Conservation (phyloP, 2,113 vertebrate species). For the Corapipo altera region DNA sequence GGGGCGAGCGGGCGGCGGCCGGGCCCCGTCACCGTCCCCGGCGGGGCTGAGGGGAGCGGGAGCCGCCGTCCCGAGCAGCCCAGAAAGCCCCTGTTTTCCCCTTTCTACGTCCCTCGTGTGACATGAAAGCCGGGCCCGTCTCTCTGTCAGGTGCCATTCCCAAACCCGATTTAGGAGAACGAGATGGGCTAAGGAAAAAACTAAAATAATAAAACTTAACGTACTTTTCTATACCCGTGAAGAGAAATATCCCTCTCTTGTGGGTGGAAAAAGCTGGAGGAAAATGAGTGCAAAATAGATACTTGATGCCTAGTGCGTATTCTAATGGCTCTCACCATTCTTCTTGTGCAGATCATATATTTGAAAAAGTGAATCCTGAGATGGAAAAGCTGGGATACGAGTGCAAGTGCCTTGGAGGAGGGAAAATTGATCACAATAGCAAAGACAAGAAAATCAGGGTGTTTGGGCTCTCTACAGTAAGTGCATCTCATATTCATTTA, state of each 20-base stretch:
- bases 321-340: background rate
- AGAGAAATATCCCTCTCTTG: background rate
- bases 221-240: accelerated
- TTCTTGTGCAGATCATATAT: slow-evolving; percentile 82
- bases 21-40: too few relatives aligned
- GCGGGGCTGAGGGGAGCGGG: background rate
- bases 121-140: accelerated
- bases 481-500: background rate
- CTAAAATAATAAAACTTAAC: background rate
- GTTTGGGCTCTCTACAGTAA: slow-evolving; percentile 89
- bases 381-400: slow-evolving; percentile 83
- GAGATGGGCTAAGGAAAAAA: background rate
- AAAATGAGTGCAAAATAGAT: background rate
- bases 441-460: slow-evolving; percentile 84
- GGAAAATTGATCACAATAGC: slow-evolving; percentile 87
- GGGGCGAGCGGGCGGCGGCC: background rate
- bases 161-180: accelerated
- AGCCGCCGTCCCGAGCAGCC: background rate
- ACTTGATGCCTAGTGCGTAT: accelerated
- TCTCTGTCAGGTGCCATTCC: background rate
- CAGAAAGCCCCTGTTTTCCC: accelerated
- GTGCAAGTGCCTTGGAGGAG: slow-evolving; percentile 86
- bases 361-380: slow-evolving; percentile 84
- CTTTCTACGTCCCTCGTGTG: accelerated
- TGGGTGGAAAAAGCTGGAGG: background rate